Conservation (phyloP, 1,140 invertebrate species). For the Brachionus calyciflorus region DNA sequence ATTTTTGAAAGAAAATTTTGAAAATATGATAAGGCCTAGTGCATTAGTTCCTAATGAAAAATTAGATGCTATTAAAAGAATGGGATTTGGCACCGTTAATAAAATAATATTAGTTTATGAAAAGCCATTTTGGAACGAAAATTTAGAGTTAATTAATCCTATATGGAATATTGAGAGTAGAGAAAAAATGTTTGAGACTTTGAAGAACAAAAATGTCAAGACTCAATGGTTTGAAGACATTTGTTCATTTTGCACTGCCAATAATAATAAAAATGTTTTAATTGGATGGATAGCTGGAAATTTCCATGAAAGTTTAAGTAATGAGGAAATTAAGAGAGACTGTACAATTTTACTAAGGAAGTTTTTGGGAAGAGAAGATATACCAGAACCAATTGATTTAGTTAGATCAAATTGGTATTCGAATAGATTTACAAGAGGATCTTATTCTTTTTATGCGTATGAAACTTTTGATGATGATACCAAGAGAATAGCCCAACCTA, state of each 20-base stretch:
- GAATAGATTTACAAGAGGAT: constrained; percentile 1
- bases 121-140: constrained; percentile 42
- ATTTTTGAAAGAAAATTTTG: constrained; percentile 36
- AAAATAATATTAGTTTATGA: constrained; percentile 39
- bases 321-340: background rate
- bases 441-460: constrained; percentile 15
- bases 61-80: background rate
- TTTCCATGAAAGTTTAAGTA: background rate
- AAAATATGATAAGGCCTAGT: background rate
- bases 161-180: constrained; percentile 11
- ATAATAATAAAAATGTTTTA: background rate
- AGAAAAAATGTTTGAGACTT: background rate
- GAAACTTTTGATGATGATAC: constrained; percentile 42
- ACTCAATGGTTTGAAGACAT: constrained; percentile 26
- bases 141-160: constrained; percentile 30
- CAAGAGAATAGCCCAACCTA: background rate
- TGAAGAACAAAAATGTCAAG: background rate
- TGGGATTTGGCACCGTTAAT: constrained; percentile 44
- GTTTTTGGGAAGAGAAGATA: constrained; percentile 19
- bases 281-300: constrained; percentile 38
- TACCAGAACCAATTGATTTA: constrained; percentile 22
- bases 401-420: constrained; percentile 33
- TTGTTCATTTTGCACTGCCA: background rate
- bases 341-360: background rate
- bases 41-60: background rate